Evolutionary conservation across 2,888 invertebrate species (phyloP).

Genomic region (Pycnomerus fuliginosus): DNA sequence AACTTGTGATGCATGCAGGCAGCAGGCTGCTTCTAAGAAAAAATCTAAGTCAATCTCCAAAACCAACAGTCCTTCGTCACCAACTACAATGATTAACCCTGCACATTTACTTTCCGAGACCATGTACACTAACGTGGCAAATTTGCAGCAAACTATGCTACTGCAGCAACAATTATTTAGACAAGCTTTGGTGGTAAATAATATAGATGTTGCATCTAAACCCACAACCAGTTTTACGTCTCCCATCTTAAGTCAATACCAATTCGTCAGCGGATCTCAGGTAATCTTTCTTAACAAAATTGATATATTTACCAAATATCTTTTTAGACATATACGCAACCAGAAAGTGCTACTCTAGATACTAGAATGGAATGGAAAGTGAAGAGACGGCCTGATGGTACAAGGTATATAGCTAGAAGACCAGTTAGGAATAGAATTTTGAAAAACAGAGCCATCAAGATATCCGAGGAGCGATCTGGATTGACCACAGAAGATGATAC

Average conservation of each 20-base stretch:
- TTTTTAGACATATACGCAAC: conserved; percentile 24
- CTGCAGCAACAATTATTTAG: conserved; percentile 66
- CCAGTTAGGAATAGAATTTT: conserved; percentile 67
- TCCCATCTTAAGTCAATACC: conserved; percentile 61
- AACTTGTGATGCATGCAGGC: conserved; percentile 40
- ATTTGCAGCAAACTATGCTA: conserved; percentile 67
- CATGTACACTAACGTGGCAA: conserved; percentile 70
- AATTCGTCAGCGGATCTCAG: conserved; percentile 55
- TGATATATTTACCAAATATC: not conserved
- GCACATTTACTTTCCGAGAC: conserved; percentile 57
- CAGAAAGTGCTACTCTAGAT: conserved; percentile 37
- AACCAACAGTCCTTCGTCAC: conserved; percentile 41
- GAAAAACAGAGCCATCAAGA: conserved; percentile 65
- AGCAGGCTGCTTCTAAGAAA: conserved; percentile 35
- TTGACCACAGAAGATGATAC: conserved; percentile 74
- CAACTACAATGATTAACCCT: conserved; percentile 36
- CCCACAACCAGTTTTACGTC: conserved; percentile 55
- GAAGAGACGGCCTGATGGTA: conserved; percentile 73
- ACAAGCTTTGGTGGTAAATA: conserved; percentile 53
- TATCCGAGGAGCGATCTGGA: conserved; percentile 66
- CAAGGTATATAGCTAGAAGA: conserved; percentile 72
- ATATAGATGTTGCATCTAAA: conserved; percentile 37
- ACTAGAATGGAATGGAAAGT: conserved; percentile 72
- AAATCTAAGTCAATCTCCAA: conserved; percentile 41
- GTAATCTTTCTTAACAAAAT: conserved; percentile 21